These are phyloP conservation scores for Molothrus aeneus DNA, from an alignment of 2,797 vertebrate genomes.

Conservation along the genomic window DNA sequence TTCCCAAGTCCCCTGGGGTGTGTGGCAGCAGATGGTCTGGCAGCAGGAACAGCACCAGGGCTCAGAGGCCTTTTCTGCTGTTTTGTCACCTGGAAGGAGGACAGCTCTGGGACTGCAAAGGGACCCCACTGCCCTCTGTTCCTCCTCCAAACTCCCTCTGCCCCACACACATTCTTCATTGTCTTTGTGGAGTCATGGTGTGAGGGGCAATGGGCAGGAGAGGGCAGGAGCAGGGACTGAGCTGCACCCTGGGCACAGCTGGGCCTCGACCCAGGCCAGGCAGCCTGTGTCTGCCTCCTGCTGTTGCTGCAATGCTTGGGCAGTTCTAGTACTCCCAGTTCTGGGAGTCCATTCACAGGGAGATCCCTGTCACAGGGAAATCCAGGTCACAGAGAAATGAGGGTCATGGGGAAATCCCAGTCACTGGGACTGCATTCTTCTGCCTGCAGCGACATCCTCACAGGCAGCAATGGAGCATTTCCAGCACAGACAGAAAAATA, in stretches of 20 bases:
- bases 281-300: not conserved
- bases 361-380: not conserved
- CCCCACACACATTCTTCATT: not conserved
- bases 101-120: not conserved
- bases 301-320: not conserved
- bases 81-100: not conserved
- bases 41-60: not conserved
- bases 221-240: not conserved
- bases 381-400: not conserved
- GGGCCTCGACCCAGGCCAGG: not conserved
- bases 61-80: not conserved
- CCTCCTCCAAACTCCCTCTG: not conserved
- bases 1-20: not conserved
- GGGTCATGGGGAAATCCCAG: not conserved
- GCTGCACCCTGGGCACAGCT: not conserved
- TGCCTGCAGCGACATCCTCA: not conserved
- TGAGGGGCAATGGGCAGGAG: not conserved
- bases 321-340: not conserved
- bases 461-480: accelerated
- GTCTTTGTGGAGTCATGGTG: not conserved
- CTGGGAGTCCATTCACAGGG: not conserved
- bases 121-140: not conserved
- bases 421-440: not conserved
- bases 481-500: not conserved
- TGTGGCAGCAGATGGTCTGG: constrained; percentile 17